phyloP scores from a whole-genome alignment of 1,140 invertebrate genomes.

The Drosophila watanabei region DNA sequence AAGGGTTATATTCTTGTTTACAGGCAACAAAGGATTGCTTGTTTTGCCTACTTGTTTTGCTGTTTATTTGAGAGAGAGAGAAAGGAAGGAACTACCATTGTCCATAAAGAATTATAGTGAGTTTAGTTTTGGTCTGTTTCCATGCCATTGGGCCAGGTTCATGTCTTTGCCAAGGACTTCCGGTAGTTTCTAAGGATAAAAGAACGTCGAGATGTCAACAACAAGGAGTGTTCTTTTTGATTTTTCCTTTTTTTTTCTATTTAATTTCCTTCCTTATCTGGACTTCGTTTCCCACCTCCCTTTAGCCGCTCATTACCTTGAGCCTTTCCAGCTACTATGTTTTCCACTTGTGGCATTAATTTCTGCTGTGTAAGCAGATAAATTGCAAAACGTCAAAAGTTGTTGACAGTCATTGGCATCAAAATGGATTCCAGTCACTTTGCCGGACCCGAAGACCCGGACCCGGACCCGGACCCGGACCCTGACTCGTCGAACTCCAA shows the following conservation, averaged over 20 bases:
- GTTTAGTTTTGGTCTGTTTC: conserved; percentile 9
- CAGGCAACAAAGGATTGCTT: background rate
- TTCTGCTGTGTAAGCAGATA: conserved; percentile 81
- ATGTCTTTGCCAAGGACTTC: conserved; percentile 22
- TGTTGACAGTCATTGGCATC: conserved; percentile 76
- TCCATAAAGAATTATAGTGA: conserved; percentile 5
- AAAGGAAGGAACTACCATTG: background rate
- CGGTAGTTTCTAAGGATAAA: conserved; percentile 43
- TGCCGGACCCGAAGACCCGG: conserved; percentile 13
- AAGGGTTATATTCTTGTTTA: conserved; percentile 39
- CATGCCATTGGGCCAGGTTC: conserved; percentile 8
- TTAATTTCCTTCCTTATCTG: background rate
- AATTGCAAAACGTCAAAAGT: conserved; percentile 74
- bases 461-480: conserved; percentile 1
- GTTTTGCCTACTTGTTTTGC: conserved; percentile 1
- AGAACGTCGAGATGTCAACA: conserved; percentile 36
- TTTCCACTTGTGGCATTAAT: conserved; percentile 77
- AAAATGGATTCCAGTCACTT: conserved; percentile 63
- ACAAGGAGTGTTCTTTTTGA: conserved; percentile 18
- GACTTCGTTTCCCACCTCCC: background rate
- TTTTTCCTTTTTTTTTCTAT: background rate
- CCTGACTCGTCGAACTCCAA: conserved; percentile 21
- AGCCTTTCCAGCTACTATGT: conserved; percentile 30
- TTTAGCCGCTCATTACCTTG: conserved; percentile 35
- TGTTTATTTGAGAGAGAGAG: conserved; percentile 5